Conservation (phyloP, 2,888 invertebrate species). For the Zygogramma bicolorata region DNA sequence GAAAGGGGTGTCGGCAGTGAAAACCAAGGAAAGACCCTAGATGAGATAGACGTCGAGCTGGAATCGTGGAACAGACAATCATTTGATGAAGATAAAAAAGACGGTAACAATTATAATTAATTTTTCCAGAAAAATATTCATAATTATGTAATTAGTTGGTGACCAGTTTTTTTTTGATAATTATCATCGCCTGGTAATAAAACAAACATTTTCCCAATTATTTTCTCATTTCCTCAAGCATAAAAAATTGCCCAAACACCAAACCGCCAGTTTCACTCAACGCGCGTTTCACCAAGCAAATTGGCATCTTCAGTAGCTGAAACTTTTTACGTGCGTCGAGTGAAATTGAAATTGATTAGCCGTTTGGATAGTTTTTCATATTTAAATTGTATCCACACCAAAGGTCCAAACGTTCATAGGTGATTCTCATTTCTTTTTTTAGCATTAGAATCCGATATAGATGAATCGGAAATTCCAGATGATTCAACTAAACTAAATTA, state of each 20-base stretch:
- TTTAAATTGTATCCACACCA: background rate
- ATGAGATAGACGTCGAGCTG: slow-evolving; percentile 35
- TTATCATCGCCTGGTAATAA: too few relatives aligned
- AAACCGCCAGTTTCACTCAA: too few relatives aligned
- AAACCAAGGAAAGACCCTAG: slow-evolving; percentile 42
- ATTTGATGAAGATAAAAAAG: background rate
- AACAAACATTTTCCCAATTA: too few relatives aligned
- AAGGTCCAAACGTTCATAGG: background rate
- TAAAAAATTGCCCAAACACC: too few relatives aligned
- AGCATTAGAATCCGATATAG: background rate
- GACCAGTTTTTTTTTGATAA: too few relatives aligned
- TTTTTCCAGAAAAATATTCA: background rate
- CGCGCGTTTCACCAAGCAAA: too few relatives aligned
- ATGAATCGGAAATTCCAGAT: background rate
- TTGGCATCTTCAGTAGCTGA: too few relatives aligned
- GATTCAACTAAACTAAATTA: background rate
- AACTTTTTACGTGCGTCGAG: too few relatives aligned
- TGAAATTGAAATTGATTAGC: too few relatives aligned
- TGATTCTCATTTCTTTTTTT: background rate
- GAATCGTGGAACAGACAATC: too few relatives aligned
- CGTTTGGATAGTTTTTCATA: background rate
- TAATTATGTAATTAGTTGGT: too few relatives aligned
- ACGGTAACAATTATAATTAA: background rate
- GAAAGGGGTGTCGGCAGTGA: slow-evolving; percentile 39
- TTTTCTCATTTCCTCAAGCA: too few relatives aligned